These are phyloP conservation scores for Phania funesta DNA, from an alignment of 2,888 invertebrate genomes.

Conservation along the genomic window DNA sequence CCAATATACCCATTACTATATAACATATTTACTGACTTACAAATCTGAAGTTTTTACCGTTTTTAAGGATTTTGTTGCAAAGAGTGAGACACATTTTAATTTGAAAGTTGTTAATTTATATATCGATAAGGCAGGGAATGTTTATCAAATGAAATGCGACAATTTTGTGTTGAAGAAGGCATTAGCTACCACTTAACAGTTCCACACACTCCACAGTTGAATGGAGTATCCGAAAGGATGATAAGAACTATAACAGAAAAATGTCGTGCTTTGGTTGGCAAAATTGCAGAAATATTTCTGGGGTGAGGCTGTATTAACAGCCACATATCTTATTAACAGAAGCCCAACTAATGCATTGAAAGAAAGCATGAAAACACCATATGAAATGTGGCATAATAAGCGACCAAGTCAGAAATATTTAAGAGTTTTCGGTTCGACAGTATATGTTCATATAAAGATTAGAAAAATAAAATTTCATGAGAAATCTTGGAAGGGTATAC, in stretches of 20 bases:
- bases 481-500: background rate
- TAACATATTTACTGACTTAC: slow-evolving; percentile 68
- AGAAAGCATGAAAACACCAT: background rate
- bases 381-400: background rate
- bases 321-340: too few relatives aligned
- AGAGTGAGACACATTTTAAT: slow-evolving; percentile 70
- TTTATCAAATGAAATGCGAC: background rate
- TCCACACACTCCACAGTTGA: too few relatives aligned
- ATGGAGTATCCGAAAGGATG: too few relatives aligned
- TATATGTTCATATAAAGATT: too few relatives aligned
- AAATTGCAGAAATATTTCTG: too few relatives aligned
- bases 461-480: background rate
- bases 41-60: slow-evolving; percentile 71
- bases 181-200: too few relatives aligned
- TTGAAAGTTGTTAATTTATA: too few relatives aligned
- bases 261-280: background rate
- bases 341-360: background rate
- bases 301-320: too few relatives aligned
- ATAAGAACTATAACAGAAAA: background rate
- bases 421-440: too few relatives aligned
- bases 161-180: background rate
- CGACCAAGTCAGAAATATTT: background rate
- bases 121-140: too few relatives aligned
- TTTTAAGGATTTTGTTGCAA: slow-evolving; percentile 41
- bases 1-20: too few relatives aligned